Evolutionary conservation across 2,797 vertebrate genomes (phyloP).

Genomic region (Botia kubotai): DNA sequence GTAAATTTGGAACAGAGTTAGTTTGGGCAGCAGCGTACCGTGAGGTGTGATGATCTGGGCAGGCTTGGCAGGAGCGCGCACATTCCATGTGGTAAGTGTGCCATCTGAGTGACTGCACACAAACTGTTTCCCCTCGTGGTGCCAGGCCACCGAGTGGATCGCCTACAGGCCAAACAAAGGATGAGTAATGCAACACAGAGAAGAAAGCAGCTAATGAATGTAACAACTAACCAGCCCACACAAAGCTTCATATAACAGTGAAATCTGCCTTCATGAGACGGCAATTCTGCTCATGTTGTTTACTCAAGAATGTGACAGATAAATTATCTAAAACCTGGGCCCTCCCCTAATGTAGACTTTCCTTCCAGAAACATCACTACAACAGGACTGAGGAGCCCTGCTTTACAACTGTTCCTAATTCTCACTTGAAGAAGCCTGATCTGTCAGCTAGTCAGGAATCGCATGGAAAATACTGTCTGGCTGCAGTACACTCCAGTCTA

Average conservation of each 20-base stretch:
- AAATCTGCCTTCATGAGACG: not conserved
- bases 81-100: conserved; percentile 95
- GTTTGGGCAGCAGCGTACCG: conserved; percentile 78
- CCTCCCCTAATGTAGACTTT: not conserved
- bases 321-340: too few relatives aligned
- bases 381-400: not conserved
- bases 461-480: not conserved
- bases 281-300: too few relatives aligned
- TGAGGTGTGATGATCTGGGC: conserved; percentile 95
- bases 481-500: not conserved
- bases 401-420: not conserved
- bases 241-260: not conserved
- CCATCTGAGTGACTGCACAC: conserved; percentile 99
- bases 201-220: not conserved
- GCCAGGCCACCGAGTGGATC: conserved; percentile 98
- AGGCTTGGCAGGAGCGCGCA: conserved; percentile 89
- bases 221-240: not conserved
- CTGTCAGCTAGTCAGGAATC: not conserved
- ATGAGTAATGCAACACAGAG: conserved; percentile 48
- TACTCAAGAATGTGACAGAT: too few relatives aligned
- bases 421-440: not conserved
- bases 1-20: conserved; percentile 19
- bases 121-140: conserved; percentile 98
- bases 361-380: not conserved
- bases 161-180: conserved; percentile 78